Conservation (phyloP, 2,797 vertebrate species). For the Percopsis omiscomaycus region DNA sequence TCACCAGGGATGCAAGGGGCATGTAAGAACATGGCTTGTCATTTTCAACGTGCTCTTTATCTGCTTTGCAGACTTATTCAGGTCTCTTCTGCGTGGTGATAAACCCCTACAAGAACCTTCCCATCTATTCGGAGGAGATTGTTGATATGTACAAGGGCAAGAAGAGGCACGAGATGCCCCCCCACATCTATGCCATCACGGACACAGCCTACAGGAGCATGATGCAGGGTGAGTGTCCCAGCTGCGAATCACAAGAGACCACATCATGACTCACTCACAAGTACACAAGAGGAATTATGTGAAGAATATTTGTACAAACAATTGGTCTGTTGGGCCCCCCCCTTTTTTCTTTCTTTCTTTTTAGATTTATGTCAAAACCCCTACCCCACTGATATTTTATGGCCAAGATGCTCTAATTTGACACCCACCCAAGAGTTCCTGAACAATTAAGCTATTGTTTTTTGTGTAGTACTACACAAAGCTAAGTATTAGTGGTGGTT, state of each 20-base stretch:
- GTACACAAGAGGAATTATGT: neutral
- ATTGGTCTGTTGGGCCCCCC: too few relatives aligned
- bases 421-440: neutral
- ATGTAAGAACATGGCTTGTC: neutral
- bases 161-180: slow-evolving; percentile 98
- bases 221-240: slow-evolving; percentile 90
- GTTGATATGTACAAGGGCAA: slow-evolving; percentile 99
- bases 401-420: slow-evolving; percentile 8
- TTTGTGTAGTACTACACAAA: neutral
- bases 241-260: neutral
- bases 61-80: slow-evolving; percentile 87
- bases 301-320: neutral
- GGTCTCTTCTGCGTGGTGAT: slow-evolving; percentile 98
- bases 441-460: slow-evolving; percentile 17
- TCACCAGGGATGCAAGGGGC: neutral
- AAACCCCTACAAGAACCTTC: slow-evolving; percentile 98
- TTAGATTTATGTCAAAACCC: neutral
- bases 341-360: neutral
- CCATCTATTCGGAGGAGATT: slow-evolving; percentile 98
- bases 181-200: slow-evolving; percentile 98
- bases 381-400: neutral
- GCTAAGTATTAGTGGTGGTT: slow-evolving; percentile 1
- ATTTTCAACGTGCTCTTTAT: neutral
- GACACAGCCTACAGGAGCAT: slow-evolving; percentile 98
- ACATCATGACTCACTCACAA: neutral